Base-by-base conservation (phyloP, 2,888 invertebrate species). In the Miltochrista miniata region DNA sequence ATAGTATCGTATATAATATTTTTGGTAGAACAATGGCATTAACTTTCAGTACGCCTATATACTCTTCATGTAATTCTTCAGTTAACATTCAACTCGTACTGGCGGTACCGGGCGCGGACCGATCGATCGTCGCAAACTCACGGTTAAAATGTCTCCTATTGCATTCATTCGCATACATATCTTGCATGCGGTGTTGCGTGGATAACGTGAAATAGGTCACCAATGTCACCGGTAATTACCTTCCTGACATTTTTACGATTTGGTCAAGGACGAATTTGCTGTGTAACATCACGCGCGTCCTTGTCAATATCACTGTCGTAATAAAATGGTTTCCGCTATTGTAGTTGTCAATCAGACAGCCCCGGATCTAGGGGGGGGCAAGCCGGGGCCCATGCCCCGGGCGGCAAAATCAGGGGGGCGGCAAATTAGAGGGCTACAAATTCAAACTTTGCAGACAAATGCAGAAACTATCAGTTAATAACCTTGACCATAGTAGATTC, bases 81-180 rank as follows among this genome's bases (percentile, higher is more conserved):
- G 76, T 54, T 58, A 64, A 68, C 62, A 56, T 71, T 64, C 34
- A 58, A 57, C 45, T 71, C 70, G 83, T 78, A 78, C 87, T 78
- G 76, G 59, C 82, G 73, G 88, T 87, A 66, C 90, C 88, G 78
- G 85, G 81, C 83, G 79, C 90, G 68, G 68, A 5, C 7, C 70
- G 75, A 86, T 90, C 87, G 83, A 89, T 88, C 73, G 73, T 71
- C 77, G 80, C 81, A 79, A 72, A 64, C 75, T 72, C 71, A 71
- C 68, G 62, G 63, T 63, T 62, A 56, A 59, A 45, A 56, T 60
- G 49, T 66, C 56, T 66, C 62, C 64, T 49, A 71, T 75, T 74
- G 74, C 77, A 78, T 74, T 78, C 64, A 64, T 61, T 72, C 65
- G 54, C 60, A 57, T 56, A 63, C 38, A 51, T 59, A 46, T 61